phyloP scores from a whole-genome alignment of 2,888 invertebrate species.

The Morpho helenor region DNA sequence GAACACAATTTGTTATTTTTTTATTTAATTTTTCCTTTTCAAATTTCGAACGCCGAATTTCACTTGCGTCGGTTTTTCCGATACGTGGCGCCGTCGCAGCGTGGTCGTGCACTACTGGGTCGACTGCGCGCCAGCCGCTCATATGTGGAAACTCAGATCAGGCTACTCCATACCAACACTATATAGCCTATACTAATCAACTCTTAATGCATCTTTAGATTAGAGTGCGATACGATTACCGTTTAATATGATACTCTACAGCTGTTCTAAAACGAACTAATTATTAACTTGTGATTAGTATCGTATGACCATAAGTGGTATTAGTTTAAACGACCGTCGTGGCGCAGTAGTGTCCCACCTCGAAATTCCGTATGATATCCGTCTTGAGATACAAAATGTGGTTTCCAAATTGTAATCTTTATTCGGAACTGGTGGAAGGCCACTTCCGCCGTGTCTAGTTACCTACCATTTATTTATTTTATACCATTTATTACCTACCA shows the following conservation, averaged over 20 bases:
- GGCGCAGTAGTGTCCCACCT: too few species aligned
- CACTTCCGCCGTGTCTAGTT: too few species aligned
- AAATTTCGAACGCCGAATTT: slow-evolving; percentile 17
- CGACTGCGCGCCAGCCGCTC: slow-evolving; percentile 51
- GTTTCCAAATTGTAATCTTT: too few species aligned
- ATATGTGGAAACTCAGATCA: slow-evolving; percentile 58
- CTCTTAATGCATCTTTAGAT: slow-evolving; percentile 20
- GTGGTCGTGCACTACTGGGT: slow-evolving; percentile 62
- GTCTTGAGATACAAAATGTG: too few species aligned
- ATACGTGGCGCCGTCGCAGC: slow-evolving; percentile 55
- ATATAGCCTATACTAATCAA: slow-evolving; percentile 14
- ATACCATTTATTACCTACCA: too few species aligned
- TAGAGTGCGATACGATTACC: slow-evolving; percentile 6
- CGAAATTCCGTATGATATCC: too few species aligned
- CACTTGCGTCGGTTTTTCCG: slow-evolving; percentile 37
- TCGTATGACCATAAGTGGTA: too few species aligned
- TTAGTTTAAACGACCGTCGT: too few species aligned
- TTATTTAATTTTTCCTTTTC: background rate
- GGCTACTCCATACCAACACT: slow-evolving; percentile 21
- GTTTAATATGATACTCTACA: slow-evolving; percentile 10
- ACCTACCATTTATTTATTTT: too few species aligned
- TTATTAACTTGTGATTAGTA: too few species aligned
- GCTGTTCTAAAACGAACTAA: slow-evolving; percentile 6
- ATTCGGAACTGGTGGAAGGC: too few species aligned
- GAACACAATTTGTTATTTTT: slow-evolving; percentile 12